phyloP scores from a whole-genome alignment of 2,797 vertebrate genomes.

The Phrynocephalus guinanensis region DNA sequence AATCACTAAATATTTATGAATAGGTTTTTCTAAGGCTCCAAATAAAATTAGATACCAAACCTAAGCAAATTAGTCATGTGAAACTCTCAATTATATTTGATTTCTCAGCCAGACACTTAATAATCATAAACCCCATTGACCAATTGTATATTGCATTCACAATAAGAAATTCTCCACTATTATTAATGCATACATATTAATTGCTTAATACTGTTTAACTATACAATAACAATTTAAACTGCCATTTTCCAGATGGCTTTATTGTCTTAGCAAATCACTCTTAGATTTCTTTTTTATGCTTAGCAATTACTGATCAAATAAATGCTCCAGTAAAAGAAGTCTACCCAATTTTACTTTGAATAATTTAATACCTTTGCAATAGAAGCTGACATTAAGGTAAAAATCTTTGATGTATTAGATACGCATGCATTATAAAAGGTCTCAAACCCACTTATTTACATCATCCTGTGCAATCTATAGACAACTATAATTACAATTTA shows the following conservation, averaged over 20 bases:
- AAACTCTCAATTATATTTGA: constrained; percentile 31
- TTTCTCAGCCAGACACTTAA: constrained; percentile 53
- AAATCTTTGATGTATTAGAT: constrained; percentile 16
- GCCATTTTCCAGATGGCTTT: neutral
- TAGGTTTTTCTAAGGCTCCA: constrained; percentile 55
- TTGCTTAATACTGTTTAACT: constrained; percentile 33
- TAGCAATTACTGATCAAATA: constrained; percentile 29
- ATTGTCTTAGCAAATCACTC: constrained; percentile 19
- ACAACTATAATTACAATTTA: constrained; percentile 80
- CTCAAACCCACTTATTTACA: constrained; percentile 61
- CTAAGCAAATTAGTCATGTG: constrained; percentile 27
- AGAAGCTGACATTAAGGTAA: constrained; percentile 34
- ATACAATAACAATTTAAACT: constrained; percentile 17
- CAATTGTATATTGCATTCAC: constrained; percentile 34
- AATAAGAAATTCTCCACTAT: constrained; percentile 24
- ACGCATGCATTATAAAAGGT: constrained; percentile 43
- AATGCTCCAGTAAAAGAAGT: constrained; percentile 54
- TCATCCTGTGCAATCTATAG: constrained; percentile 69
- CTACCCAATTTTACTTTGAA: constrained; percentile 40
- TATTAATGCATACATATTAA: constrained; percentile 28
- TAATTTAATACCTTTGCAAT: constrained; percentile 45
- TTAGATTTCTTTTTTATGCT: constrained; percentile 8
- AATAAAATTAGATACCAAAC: constrained; percentile 61
- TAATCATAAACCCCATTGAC: constrained; percentile 12
- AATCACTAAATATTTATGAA: constrained; percentile 49